Evolutionary conservation across 1,140 invertebrate species (phyloP), one percentile per base, ranked within the genome.

Genomic region (Macrobrachium nipponense): DNA sequence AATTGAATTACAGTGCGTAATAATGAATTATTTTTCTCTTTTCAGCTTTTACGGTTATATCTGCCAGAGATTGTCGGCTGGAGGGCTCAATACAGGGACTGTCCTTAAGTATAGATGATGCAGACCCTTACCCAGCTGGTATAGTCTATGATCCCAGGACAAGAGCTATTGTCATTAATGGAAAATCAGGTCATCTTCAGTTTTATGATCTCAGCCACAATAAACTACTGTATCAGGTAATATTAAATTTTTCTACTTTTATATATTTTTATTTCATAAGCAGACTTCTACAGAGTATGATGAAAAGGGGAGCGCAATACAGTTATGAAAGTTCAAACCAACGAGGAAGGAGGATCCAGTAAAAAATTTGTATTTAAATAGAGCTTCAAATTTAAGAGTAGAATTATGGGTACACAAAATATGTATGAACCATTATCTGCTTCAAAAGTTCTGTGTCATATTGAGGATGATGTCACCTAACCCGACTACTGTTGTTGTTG

Each of bases 131-230:
- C 88, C 93, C 94, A 64, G 92, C 93, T 83, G 95, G 95, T 0
- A 90, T 97, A 36, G 90, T 91, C 10, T 92, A 94, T 87, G 95
- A 97, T 91, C 93, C 94, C 0, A 92, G 93, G 79, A 94, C 94
- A 0, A 92, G 93, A 87, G 92, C 94, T 64, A 90, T 97, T 18
- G 93, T 96, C 12, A 91, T 95, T 68, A 97, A 97, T 91, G 95
- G 96, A 61, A 93, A 94, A 88, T 92, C 94, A 0, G 96, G 96
- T 43, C 94, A 96, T 89, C 91, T 97, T 64, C 96, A 97, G 91
- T 96, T 97, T 92, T 97, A 94, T 90, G 94, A 94, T 75, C 92
- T 94, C 0, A 91, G 93, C 78, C 93, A 93, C 8, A 94, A 94
- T 89, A 94, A 91, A 89, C 92, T 96, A 80, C 90, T 96, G 0